Percentiles rank a stretch among this genome's conserved stretches.
phyloP scores from a whole-genome alignment of 1,140 invertebrate genomes.

The Archivesica marissinica region DNA sequence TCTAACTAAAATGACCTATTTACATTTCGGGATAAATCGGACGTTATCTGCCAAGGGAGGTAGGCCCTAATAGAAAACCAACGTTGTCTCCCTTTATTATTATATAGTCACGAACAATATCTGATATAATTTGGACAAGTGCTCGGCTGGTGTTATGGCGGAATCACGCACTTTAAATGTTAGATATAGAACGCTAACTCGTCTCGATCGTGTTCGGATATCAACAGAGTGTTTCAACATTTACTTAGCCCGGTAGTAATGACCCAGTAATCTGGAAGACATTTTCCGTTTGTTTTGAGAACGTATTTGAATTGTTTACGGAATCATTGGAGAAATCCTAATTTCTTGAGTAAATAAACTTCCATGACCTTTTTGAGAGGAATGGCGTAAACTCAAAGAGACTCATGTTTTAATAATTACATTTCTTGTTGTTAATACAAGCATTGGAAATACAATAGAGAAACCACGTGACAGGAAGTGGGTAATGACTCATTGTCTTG shows the following conservation, averaged over 20 bases:
- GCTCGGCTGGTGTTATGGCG: too few species aligned
- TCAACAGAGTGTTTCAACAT: background rate
- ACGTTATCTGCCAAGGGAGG: too few species aligned
- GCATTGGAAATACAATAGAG: background rate
- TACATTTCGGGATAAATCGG: too few species aligned
- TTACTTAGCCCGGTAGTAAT: background rate
- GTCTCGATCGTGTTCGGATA: background rate
- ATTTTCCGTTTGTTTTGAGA: conserved; percentile 19
- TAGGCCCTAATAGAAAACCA: too few species aligned
- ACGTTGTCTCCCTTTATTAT: too few species aligned
- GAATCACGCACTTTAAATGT: too few species aligned
- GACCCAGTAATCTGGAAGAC: conserved; percentile 17
- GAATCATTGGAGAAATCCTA: background rate
- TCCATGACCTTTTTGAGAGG: conserved; percentile 6
- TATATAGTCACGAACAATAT: too few species aligned
- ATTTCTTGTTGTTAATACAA: background rate
- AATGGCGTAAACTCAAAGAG: background rate
- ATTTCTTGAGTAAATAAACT: conserved; percentile 33
- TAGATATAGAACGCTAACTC: background rate
- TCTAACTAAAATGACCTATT: too few species aligned
- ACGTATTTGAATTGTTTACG: background rate
- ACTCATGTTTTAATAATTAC: background rate
- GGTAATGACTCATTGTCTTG: too few species aligned
- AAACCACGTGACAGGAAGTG: conserved; percentile 13
- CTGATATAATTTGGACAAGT: too few species aligned